Evolutionary conservation across 2,113 vertebrate species (phyloP).

Genomic region (Lamprologus ornatipinnis): DNA sequence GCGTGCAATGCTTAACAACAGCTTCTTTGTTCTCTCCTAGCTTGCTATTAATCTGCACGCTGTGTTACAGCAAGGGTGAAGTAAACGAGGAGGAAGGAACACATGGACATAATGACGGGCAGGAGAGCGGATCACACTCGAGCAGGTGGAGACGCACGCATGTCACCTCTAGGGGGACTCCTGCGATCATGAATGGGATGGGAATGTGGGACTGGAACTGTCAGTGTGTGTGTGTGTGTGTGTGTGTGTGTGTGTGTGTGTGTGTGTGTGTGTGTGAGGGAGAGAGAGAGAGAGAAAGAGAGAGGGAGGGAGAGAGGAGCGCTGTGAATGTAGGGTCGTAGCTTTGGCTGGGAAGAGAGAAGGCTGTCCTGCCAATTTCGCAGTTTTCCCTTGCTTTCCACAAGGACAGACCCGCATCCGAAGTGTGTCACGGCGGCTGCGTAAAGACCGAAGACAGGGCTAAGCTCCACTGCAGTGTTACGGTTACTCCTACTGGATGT

Average conservation of each 20-base stretch:
- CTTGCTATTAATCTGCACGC: not conserved
- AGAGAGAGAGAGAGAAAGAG: not conserved
- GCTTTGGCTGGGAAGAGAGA: constrained; percentile 19
- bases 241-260: not conserved
- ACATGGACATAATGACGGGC: not conserved
- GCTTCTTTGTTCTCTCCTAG: not conserved
- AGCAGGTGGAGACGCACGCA: not conserved
- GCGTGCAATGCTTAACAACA: not conserved
- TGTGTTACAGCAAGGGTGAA: not conserved
- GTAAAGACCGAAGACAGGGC: not conserved
- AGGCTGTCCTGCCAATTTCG: constrained; percentile 22
- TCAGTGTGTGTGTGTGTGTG: not conserved
- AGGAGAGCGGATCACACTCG: not conserved
- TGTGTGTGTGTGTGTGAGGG: not conserved
- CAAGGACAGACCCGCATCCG: not conserved
- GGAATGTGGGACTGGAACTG: not conserved
- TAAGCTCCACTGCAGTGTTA: constrained; percentile 37
- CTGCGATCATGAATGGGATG: constrained; percentile 10
- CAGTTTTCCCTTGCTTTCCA: not conserved
- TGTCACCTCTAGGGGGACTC: constrained; percentile 57
- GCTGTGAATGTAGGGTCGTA: constrained; percentile 23
- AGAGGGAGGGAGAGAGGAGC: not conserved
- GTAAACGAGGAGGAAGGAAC: not conserved
- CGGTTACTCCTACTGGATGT: constrained; percentile 16
- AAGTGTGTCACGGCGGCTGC: constrained; percentile 11